Conservation (phyloP, 1,140 invertebrate species). For the Drosophila azteca region DNA sequence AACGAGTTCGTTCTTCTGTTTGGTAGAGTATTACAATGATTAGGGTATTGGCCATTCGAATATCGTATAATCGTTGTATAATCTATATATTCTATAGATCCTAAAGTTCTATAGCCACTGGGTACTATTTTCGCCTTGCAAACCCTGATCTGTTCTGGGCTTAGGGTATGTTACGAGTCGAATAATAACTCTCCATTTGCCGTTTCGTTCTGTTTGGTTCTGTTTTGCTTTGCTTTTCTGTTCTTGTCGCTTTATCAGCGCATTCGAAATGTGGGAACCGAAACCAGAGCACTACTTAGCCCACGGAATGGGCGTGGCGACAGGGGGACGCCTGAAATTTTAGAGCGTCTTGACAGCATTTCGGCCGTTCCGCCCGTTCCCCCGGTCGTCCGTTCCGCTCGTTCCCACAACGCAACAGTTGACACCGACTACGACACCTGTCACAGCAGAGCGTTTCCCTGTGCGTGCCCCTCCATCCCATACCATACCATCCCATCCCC, state of each 20-base stretch:
- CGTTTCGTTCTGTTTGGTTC: conserved; percentile 12
- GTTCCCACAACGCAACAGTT: conserved; percentile 29
- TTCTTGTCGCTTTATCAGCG: conserved; percentile 51
- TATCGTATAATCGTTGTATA: too few species aligned
- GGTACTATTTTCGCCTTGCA: too few species aligned
- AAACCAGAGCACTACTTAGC: conserved; percentile 3
- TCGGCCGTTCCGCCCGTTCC: conserved; percentile 1
- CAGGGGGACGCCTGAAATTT: conserved; percentile 1
- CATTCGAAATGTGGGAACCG: conserved; percentile 58
- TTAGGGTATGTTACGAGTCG: too few species aligned
- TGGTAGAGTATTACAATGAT: too few species aligned
- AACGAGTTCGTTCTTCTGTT: too few species aligned
- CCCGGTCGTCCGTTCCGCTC: background rate
- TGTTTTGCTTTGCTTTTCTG: conserved; percentile 22
- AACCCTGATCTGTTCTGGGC: background rate
- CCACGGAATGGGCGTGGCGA: conserved; percentile 26
- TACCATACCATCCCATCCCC: too few species aligned
- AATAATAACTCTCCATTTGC: too few species aligned
- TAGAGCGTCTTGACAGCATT: background rate
- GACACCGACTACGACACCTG: conserved; percentile 21
- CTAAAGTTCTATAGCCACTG: too few species aligned
- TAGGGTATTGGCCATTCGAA: too few species aligned
- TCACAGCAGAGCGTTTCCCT: background rate
- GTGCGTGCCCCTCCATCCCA: background rate
- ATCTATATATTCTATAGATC: too few species aligned